Evolutionary conservation across 1,140 invertebrate genomes (phyloP), one percentile per base, ranked within the genome.

Genomic region (Helicoverpa armigera): DNA sequence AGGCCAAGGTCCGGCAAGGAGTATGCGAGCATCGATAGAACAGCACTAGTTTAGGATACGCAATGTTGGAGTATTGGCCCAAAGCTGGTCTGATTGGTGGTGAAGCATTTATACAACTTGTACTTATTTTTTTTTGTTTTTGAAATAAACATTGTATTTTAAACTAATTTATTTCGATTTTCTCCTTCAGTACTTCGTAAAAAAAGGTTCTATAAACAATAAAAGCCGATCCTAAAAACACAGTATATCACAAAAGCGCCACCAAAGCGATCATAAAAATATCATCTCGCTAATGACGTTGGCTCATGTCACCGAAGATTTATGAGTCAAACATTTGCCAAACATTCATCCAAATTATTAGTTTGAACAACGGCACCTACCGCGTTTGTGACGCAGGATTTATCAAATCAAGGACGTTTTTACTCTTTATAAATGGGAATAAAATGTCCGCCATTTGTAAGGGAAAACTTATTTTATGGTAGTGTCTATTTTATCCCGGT

Each of bases 1-100:
- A 96, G 98, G 80, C 98, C 98, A 0, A 95, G 98, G 11, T 98
- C 98, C 2, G 98, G 98, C 2, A 97, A 97, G 83, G 98, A 98
- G 90, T 99, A 98, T 92, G 97, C 97, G 91, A 97, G 97, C 87
- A 96, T 98, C 70, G 97, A 98, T 90, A 94, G 97, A 61, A 96
- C 96, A 58, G 96, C 96, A 76, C 90, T 97, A 7, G 89, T 89
- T 23, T 73, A 51, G 48, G 29, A 43, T 16, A 35, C 1, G n/a
- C 4, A 14, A 29, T 48, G 13, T 65, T 48, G 63, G 63, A 48
- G 63, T 14, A 14, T 65, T 35, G n/a, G 18, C 10, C 13, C 18
- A 23, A 54, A 31, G 53, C 18, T 70, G 23, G 12, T 13, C 29
- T 23, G 14, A 11, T 61, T 61, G 23, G 16, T 31, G 23, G 23